Percentiles rank a stretch among this genome's conserved stretches.
Conservation (phyloP, 2,113 vertebrate genomes). For the Panthera uncia region DNA sequence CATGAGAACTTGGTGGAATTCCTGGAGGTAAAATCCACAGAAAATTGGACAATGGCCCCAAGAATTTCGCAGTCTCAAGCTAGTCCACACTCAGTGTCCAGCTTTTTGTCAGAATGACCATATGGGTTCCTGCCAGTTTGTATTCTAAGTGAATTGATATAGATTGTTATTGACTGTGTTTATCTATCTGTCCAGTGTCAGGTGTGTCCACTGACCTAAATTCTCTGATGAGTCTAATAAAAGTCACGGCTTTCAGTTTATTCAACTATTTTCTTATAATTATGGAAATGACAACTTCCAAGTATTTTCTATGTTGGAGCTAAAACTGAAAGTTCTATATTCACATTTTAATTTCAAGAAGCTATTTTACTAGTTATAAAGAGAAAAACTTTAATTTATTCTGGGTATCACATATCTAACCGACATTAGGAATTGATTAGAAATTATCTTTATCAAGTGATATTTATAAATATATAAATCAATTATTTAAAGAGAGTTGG, state of each 20-base stretch:
- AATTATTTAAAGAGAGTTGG: neutral
- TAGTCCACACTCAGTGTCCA: neutral
- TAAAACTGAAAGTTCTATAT: neutral
- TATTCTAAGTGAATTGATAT: neutral
- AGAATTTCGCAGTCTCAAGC: neutral
- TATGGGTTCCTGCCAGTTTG: neutral
- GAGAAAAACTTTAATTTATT: neutral
- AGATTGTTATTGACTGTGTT: neutral
- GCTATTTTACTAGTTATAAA: conserved; percentile 5
- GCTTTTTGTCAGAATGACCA: neutral
- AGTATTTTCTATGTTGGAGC: neutral
- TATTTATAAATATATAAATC: neutral
- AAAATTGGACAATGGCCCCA: neutral
- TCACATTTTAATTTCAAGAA: neutral
- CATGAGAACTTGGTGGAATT: neutral
- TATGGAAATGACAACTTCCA: neutral
- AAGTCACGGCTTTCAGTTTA: neutral
- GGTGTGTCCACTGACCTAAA: neutral
- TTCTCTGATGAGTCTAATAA: neutral
- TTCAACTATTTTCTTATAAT: neutral
- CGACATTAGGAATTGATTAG: neutral
- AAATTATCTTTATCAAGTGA: neutral
- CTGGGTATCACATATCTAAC: neutral
- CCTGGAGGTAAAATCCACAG: neutral
- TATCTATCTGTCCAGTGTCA: neutral